These are phyloP conservation scores for Epinotia demarniana DNA, from an alignment of 2,888 invertebrate genomes.

Conservation along the genomic window DNA sequence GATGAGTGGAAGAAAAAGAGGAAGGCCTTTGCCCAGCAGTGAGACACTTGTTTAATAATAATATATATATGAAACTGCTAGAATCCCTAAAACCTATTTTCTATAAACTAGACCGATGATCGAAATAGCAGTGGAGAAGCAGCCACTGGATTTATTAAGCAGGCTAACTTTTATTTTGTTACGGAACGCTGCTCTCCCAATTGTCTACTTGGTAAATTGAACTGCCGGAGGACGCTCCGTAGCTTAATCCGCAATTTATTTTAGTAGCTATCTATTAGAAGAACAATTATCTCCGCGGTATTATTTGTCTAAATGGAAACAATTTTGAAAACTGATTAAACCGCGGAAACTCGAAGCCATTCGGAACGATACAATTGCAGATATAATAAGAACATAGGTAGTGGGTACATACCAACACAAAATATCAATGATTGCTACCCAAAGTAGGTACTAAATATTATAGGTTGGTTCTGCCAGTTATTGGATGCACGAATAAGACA, in stretches of 20 bases:
- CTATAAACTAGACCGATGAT: background rate
- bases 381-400: background rate
- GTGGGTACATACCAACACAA: background rate
- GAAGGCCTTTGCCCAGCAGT: too few relatives aligned
- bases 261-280: slow-evolving; percentile 45
- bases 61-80: background rate
- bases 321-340: slow-evolving; percentile 25
- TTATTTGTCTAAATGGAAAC: slow-evolving; percentile 42
- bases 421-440: background rate
- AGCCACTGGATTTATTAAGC: slow-evolving; percentile 50
- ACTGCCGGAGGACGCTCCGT: slow-evolving; percentile 52
- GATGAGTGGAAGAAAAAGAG: too few relatives aligned
- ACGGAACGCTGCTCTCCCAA: slow-evolving; percentile 54
- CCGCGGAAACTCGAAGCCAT: slow-evolving; percentile 10
- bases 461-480: background rate
- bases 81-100: background rate
- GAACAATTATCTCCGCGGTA: slow-evolving; percentile 39
- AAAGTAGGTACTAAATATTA: background rate
- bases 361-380: background rate
- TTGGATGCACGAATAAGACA: background rate
- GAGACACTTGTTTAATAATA: too few relatives aligned
- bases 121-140: slow-evolving; percentile 1
- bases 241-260: slow-evolving; percentile 57
- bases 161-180: slow-evolving; percentile 57
- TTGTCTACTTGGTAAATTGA: slow-evolving; percentile 56